phyloP scores from a whole-genome alignment of 2,888 invertebrate genomes.

The Alsophila aescularia region DNA sequence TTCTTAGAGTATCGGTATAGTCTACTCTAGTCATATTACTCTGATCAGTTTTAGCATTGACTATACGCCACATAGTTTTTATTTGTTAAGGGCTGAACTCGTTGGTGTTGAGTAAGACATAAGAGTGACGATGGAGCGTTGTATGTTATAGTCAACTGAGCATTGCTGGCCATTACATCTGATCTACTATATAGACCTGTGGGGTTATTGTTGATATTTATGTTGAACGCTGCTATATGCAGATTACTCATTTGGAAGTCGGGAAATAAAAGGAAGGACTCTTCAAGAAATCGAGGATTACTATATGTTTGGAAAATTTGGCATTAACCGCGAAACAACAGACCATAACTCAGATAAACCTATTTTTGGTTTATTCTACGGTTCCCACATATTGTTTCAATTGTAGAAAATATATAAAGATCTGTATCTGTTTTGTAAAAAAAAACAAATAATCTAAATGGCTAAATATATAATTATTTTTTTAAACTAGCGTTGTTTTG shows the following conservation, averaged over 20 bases:
- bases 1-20: too few relatives aligned
- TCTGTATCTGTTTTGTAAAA: too few relatives aligned
- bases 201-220: slow-evolving; percentile 34
- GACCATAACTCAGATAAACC: background rate
- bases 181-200: slow-evolving; percentile 28
- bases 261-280: slow-evolving; percentile 34
- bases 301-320: slow-evolving; percentile 25
- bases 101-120: slow-evolving; percentile 31
- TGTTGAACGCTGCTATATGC: slow-evolving; percentile 23
- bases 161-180: slow-evolving; percentile 30
- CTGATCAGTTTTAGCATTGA: too few relatives aligned
- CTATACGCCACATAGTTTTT: too few relatives aligned
- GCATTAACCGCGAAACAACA: background rate
- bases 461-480: too few relatives aligned
- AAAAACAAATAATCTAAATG: too few relatives aligned
- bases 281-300: slow-evolving; percentile 37
- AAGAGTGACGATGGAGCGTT: slow-evolving; percentile 35
- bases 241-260: slow-evolving; percentile 31
- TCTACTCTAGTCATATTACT: too few relatives aligned
- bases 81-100: slow-evolving; percentile 27
- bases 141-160: slow-evolving; percentile 29
- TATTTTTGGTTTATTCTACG: too few relatives aligned
- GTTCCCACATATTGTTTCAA: too few relatives aligned
- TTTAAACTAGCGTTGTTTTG: too few relatives aligned
- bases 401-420: too few relatives aligned